Conservation (phyloP, 2,888 invertebrate genomes). For the Amiota mariae region DNA sequence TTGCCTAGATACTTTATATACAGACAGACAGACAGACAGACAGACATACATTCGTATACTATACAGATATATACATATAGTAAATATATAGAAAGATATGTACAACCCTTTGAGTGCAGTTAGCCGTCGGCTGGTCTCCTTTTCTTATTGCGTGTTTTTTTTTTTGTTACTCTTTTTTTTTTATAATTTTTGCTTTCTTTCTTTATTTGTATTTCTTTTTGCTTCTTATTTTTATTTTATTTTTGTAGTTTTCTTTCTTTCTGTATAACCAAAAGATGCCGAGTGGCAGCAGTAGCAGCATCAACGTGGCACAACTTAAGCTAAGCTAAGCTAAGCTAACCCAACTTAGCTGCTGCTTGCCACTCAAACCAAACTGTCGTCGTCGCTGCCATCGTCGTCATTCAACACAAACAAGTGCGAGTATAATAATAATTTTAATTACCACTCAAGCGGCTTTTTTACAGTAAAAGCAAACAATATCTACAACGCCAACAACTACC, state of each 20-base stretch:
- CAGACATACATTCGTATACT: background rate
- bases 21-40: no score
- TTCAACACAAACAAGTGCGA: slow-evolving; percentile 38
- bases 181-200: no score
- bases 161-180: no score
- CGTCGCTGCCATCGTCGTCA: slow-evolving; percentile 14
- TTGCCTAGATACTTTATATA: background rate
- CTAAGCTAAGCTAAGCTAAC: no score
- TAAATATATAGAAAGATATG: no score
- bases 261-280: background rate
- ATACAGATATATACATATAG: background rate
- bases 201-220: no score
- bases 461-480: no score
- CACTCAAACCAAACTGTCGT: slow-evolving; percentile 11
- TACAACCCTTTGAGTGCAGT: no score
- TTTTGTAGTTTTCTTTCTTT: background rate
- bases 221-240: no score
- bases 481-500: slow-evolving; percentile 36
- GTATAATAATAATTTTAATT: slow-evolving; percentile 62
- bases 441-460: slow-evolving; percentile 53
- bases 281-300: background rate
- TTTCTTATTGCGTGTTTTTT: no score
- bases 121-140: no score
- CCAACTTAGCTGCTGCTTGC: slow-evolving; percentile 7
- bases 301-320: background rate